Evolutionary conservation across 2,888 invertebrate genomes (phyloP), one percentile per base, ranked within the genome.

Genomic region (Mayetiola destructor): DNA sequence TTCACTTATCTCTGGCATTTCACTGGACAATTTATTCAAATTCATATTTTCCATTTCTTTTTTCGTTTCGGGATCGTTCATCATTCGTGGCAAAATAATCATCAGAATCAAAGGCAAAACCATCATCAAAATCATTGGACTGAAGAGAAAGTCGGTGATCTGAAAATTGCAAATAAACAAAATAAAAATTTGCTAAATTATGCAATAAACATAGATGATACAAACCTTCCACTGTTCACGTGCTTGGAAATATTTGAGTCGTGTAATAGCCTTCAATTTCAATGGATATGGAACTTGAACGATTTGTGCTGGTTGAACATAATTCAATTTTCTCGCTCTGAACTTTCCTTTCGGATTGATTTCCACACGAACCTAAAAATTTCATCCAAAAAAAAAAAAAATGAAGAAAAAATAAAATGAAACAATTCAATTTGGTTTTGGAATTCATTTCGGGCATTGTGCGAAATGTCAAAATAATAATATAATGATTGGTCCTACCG

Each of bases 41-140:
- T 83, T 88, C 14, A 58, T 20, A 37, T 94, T 92, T 72, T 95
- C 91, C 76, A 93, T 83, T 73, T 93, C 92, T 73, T 93, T 93
- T 68, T 94, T 90, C 2, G 96, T 89, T 70, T 97, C 95, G 4
- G 96, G 95, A 73, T 97, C 97, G 67, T 92, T 95, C 85, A 97
- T 89, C 81, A 96, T 84, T 72, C 94, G 95, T 1, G 96, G 95
- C 65, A 96, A 73, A 60, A 96, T 78, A 82, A 95, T 87, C 64
- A 97, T 87, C 6, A 96, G 75, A 4, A 95, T 68, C 30, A 96
- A 74, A 0, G 96, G 96, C 61, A 96, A 70, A 21, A 96, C 82
- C 95, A 96, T 97, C 89, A 96, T 96, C 60, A 97, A 78, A 5
- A 96, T 89, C 95, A 96, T 96, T 2, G 96, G 96, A 71, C 90